These are phyloP conservation scores for Coleophora deauratella DNA, from an alignment of 2,888 invertebrate species.

Conservation along the genomic window DNA sequence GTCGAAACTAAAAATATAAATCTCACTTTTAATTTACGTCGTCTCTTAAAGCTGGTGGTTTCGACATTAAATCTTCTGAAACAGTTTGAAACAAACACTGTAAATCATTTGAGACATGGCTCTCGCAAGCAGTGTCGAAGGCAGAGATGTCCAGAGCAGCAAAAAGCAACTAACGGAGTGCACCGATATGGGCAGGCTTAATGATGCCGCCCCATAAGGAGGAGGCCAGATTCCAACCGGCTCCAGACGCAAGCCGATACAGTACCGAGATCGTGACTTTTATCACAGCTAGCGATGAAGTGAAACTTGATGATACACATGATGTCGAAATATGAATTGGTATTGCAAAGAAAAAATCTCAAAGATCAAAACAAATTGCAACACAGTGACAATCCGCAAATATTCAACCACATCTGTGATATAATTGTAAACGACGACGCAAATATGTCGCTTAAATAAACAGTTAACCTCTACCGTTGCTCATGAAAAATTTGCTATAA, in stretches of 20 bases:
- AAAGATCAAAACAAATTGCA: too few relatives aligned
- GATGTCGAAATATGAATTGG: not conserved
- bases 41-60: too few relatives aligned
- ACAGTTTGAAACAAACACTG: not conserved
- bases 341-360: not conserved
- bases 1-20: too few relatives aligned
- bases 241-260: constrained; percentile 18
- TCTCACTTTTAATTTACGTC: too few relatives aligned
- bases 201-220: constrained; percentile 57
- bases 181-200: constrained; percentile 60
- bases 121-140: constrained; percentile 22
- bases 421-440: too few relatives aligned
- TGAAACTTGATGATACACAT: too few relatives aligned
- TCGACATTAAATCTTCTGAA: too few relatives aligned
- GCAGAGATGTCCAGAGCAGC: constrained; percentile 20
- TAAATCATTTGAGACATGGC: constrained; percentile 18
- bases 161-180: constrained; percentile 54
- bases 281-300: constrained; percentile 2
- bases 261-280: constrained; percentile 29
- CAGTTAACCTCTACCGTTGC: too few relatives aligned
- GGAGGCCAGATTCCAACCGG: constrained; percentile 30
- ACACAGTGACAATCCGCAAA: too few relatives aligned
- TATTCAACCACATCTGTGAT: too few relatives aligned
- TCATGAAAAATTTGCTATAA: too few relatives aligned
- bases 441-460: too few relatives aligned